These are phyloP conservation scores for Epinephelus lanceolatus DNA, from an alignment of 2,113 vertebrate genomes.

Conservation along the genomic window DNA sequence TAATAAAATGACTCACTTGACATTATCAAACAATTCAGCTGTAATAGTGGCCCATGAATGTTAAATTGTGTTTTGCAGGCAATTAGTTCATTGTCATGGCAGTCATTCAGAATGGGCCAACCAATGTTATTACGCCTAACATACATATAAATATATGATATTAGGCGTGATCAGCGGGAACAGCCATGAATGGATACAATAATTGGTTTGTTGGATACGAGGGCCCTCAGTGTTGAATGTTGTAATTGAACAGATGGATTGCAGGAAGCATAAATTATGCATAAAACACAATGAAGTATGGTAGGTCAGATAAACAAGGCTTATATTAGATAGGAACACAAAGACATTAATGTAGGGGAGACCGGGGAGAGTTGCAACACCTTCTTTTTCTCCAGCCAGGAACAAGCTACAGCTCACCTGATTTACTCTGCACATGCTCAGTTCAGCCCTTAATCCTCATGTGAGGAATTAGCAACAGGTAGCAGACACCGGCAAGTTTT, in stretches of 20 bases:
- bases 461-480: too few relatives aligned
- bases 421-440: too few relatives aligned
- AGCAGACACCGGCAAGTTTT: too few relatives aligned
- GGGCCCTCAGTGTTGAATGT: conserved; percentile 11
- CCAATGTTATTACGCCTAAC: conserved; percentile 52
- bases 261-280: conserved; percentile 48
- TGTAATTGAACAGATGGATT: conserved; percentile 47
- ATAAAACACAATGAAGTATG: conserved; percentile 33
- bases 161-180: conserved; percentile 34
- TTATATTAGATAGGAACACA: conserved; percentile 44
- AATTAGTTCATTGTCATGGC: conserved; percentile 69
- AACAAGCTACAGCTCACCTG: too few relatives aligned
- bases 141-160: conserved; percentile 35
- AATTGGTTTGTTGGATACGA: conserved; percentile 53
- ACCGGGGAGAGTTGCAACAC: too few relatives aligned
- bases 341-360: conserved; percentile 15
- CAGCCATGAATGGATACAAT: conserved; percentile 35
- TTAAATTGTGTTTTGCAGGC: conserved; percentile 74
- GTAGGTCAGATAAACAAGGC: conserved; percentile 52
- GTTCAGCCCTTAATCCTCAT: too few relatives aligned
- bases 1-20: conserved; percentile 80
- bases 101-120: conserved; percentile 37
- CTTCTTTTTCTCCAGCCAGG: too few relatives aligned
- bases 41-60: conserved; percentile 67
- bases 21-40: conserved; percentile 77